Evolutionary conservation across 2,113 vertebrate genomes (phyloP), one percentile per base, ranked within the genome.

Genomic region (Ciconia stormi): DNA sequence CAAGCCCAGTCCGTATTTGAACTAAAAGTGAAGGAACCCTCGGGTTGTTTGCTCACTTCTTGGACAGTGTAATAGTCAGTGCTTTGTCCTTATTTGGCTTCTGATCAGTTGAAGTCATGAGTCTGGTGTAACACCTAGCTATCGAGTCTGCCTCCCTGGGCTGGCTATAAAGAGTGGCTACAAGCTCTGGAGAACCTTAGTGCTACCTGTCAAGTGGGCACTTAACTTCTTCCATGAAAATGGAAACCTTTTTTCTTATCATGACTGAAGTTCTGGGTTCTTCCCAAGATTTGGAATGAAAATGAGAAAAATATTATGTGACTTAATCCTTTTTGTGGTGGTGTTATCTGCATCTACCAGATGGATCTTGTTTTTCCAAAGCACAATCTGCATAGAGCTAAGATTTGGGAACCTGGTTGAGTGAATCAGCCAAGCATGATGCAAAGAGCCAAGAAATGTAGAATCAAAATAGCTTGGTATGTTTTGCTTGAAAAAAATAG

Each of bases 291-390:
- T 53, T n/a, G 44, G 42, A 52, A 74, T 59, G 34, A 63, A 94
- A 94, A 84, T 10, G 8, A 74, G 53, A 63, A 93, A 87, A 93
- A 66, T 46, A 71, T 63, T 29, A 20, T 17, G 13, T 3, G 0
- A 58, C 17, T 30, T 66, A 49, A 65, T 73, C 4, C 5, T 72
- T 88, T 66, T 65, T n/a, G 13, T 90, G 29, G 8, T 65, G 11
- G 8, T 26, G 22, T 2, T 70, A 32, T 38, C 63, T 92, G 25
- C 32, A 30, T 81, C 32, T 62, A 46, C 82, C 91, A 95, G 86
- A 91, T 73, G 72, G 93, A 78, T 92, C 18, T 84, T 80, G 53
- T 92, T 95, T 94, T 93, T 89, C 59, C 49, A 50, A 72, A 72
- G 27, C 49, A 26, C 8, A 13, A 27, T 59, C 40, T 80, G 67